These are phyloP conservation scores for Coelinius sp. DNA, from an alignment of 2,888 invertebrate species.

Conservation along the genomic window DNA sequence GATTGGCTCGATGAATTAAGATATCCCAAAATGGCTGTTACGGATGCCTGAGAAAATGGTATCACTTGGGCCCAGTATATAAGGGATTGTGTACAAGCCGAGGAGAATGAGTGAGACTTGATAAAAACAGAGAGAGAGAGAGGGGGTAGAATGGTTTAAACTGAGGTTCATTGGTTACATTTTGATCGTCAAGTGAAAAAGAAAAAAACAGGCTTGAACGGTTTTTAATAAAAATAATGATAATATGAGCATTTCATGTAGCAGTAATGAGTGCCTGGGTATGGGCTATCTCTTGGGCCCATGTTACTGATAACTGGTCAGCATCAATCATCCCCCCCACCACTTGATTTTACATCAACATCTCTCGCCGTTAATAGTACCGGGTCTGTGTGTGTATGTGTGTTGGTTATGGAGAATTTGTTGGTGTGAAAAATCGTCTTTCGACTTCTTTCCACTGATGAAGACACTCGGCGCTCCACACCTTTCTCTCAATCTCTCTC, in stretches of 20 bases:
- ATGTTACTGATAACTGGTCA: constrained; percentile 55
- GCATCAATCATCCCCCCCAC: constrained; percentile 54
- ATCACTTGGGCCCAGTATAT: no score
- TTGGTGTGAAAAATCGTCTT: not conserved
- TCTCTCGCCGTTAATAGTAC: constrained; percentile 32
- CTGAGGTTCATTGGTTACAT: not conserved
- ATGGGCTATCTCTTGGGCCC: constrained; percentile 53
- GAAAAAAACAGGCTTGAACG: constrained; percentile 40
- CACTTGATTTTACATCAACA: not conserved
- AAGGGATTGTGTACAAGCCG: not conserved
- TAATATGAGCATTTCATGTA: constrained; percentile 70
- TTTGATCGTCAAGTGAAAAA: constrained; percentile 18
- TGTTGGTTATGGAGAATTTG: not conserved
- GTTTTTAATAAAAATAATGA: constrained; percentile 69
- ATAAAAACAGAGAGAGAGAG: not conserved
- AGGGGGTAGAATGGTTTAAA: not conserved
- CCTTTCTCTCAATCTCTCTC: constrained; percentile 7
- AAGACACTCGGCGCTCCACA: constrained; percentile 9
- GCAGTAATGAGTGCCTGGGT: constrained; percentile 62
- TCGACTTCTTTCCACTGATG: not conserved
- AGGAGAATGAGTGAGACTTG: not conserved
- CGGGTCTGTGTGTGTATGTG: not conserved
- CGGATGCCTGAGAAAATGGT: not conserved
- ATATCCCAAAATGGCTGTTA: constrained; percentile 2
- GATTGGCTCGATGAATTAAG: not conserved